Conservation (phyloP, 2,888 invertebrate genomes). For the Lepidocyrtoides sp. region DNA sequence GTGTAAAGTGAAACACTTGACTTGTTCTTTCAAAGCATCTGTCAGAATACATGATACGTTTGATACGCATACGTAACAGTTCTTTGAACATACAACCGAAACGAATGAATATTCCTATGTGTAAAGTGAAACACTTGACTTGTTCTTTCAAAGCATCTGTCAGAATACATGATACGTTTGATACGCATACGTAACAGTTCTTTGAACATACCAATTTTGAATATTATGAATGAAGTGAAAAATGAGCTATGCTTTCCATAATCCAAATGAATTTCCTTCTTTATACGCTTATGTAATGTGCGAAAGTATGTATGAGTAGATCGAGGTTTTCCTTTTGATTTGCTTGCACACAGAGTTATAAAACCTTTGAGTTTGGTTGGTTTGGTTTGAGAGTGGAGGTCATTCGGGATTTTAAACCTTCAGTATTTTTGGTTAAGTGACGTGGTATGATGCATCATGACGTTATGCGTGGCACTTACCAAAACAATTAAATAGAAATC, state of each 20-base stretch:
- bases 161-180: neutral
- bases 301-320: neutral
- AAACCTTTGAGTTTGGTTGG: no score
- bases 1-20: neutral
- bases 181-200: neutral
- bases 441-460: no score
- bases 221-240: neutral
- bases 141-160: neutral
- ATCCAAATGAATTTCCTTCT: neutral
- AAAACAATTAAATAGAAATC: no score
- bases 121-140: neutral
- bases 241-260: neutral
- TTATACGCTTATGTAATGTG: neutral
- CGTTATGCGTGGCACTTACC: no score
- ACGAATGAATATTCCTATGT: no score
- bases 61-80: neutral
- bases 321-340: neutral
- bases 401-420: no score
- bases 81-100: neutral
- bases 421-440: no score
- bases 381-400: no score
- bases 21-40: neutral
- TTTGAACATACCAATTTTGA: no score
- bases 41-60: neutral
- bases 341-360: neutral